phyloP scores from a whole-genome alignment of 2,113 vertebrate species.

The human (Homo sapiens) region GRCh38 chr17:27593501-27594000 shows the following conservation, averaged over 20 bases:
- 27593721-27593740: background rate
- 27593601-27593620: background rate
- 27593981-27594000: background rate
- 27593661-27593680: background rate
- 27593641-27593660: background rate
- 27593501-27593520: background rate
- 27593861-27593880: background rate
- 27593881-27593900: background rate
- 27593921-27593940: background rate
- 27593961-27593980: background rate
- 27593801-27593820: background rate
- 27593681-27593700: background rate
- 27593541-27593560: background rate
- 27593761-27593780: background rate
- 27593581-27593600: background rate
- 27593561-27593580: background rate
- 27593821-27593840: background rate
- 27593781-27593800: background rate
- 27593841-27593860: background rate
- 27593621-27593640: fast-evolving
- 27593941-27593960: background rate
- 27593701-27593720: background rate
- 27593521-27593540: background rate
- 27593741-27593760: background rate
- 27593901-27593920: background rate